Conservation (phyloP, 2,888 invertebrate species). For the Eremobia ochroleuca region DNA sequence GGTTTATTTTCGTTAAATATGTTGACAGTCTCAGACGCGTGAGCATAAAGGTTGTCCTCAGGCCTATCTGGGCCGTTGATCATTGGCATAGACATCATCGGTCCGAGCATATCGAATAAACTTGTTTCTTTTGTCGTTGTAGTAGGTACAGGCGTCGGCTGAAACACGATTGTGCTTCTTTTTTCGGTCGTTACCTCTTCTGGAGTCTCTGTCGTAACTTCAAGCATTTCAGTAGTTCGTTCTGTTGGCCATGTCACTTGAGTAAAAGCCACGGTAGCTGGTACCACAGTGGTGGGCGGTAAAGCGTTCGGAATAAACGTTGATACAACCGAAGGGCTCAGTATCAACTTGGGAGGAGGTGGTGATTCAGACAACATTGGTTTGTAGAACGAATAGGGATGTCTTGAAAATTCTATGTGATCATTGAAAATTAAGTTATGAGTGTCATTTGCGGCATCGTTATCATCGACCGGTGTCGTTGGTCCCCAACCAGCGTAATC, state of each 20-base stretch:
- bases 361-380: constrained; percentile 84
- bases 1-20: constrained; percentile 81
- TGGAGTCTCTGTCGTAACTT: constrained; percentile 73
- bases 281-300: constrained; percentile 72
- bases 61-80: constrained; percentile 82
- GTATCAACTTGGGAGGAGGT: constrained; percentile 79
- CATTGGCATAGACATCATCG: constrained; percentile 89
- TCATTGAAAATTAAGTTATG: constrained; percentile 84
- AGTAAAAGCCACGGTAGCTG: constrained; percentile 62
- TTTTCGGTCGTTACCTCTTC: constrained; percentile 79
- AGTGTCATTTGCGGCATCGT: constrained; percentile 79
- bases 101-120: constrained; percentile 84
- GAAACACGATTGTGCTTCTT: constrained; percentile 65
- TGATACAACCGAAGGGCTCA: constrained; percentile 71
- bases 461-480: constrained; percentile 83
- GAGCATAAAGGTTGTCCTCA: constrained; percentile 86
- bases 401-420: constrained; percentile 73
- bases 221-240: constrained; percentile 69
- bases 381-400: constrained; percentile 84
- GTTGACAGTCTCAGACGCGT: constrained; percentile 86
- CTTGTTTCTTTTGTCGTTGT: constrained; percentile 73
- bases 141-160: constrained; percentile 70
- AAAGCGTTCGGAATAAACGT: constrained; percentile 82
- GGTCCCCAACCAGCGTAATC: constrained; percentile 90
- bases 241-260: constrained; percentile 74